Evolutionary conservation across 2,888 invertebrate species (phyloP), one percentile per base, ranked within the genome.

Genomic region (Sesamia inferens): DNA sequence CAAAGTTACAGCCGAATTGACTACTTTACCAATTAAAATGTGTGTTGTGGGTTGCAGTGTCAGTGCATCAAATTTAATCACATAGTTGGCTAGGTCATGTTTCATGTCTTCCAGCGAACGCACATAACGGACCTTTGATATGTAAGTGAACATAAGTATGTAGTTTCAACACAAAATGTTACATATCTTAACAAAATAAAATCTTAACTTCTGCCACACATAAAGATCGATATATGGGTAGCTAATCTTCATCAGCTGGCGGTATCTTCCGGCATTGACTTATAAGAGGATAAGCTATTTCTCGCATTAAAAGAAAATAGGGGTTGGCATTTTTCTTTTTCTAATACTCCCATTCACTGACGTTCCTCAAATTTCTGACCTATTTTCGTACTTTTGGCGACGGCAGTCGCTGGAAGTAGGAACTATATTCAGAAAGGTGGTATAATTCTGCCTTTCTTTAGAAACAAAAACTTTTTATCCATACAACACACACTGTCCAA

Each of bases 361-460:
- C 64, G 47, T 81, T 76, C 77, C 69, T 14, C 63, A 24, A 65
- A 78, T 81, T 81, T 55, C 39, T 62, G 48, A 65, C 58, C 69
- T 64, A 62, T 66, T 75, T 76, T 22, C 76, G n/a, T 57, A 44
- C 51, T 44, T 44, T 75, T 64, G 16, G 44, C 24, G 62, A 55
- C 51, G 66, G 62, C 31, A 63, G 71, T 55, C 22, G 11, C 54
- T 39, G 16, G 51, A 55, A 61, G 48, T 55, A 19, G 5, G 54
- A 69, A 59, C 22, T 54, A 68, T 66, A 70, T 48, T 57, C 63
- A 70, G 64, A 54, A 78, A 54, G 10, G 58, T 42, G 19, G 14
- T 71, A 11, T 47, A 44, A 48, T 22, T 58, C 31, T 65, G 42
- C 47, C 66, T 55, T 47, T 62, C 31, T 76, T 62, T 42, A 66